phyloP scores from a whole-genome alignment of 2,888 invertebrate species.

The Chironomus riparius region DNA sequence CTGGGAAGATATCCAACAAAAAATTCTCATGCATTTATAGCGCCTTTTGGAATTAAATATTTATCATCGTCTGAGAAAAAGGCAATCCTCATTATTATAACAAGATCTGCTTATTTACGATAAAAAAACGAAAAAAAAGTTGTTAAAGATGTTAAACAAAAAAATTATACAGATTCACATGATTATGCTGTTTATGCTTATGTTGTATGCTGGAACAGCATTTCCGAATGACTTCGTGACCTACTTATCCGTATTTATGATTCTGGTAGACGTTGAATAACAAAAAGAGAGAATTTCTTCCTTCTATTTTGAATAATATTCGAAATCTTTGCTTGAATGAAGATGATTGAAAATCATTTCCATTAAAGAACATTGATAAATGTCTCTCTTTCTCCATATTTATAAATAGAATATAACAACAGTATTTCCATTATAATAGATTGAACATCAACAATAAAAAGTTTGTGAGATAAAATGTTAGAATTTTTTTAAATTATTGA shows the following conservation, averaged over 20 bases:
- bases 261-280: background rate
- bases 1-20: background rate
- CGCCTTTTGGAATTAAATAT: background rate
- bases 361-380: background rate
- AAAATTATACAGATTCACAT: background rate
- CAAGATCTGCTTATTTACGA: constrained; percentile 22
- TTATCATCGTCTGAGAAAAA: background rate
- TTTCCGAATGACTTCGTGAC: constrained; percentile 20
- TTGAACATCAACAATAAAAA: background rate
- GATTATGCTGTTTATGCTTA: background rate
- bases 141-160: background rate
- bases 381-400: background rate
- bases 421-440: too few relatives aligned
- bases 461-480: background rate
- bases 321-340: background rate
- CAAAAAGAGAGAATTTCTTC: background rate
- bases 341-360: background rate
- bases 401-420: background rate
- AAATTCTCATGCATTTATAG: background rate
- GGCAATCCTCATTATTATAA: background rate
- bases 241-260: background rate
- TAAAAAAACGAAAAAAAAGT: too few relatives aligned
- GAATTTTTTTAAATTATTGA: constrained; percentile 3
- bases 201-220: background rate
- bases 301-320: background rate